A percentile compares a stretch with the other conserved stretches of the same genome.
Evolutionary conservation across 2,888 invertebrate genomes (phyloP).

Genomic region (Pheosia tremula): DNA sequence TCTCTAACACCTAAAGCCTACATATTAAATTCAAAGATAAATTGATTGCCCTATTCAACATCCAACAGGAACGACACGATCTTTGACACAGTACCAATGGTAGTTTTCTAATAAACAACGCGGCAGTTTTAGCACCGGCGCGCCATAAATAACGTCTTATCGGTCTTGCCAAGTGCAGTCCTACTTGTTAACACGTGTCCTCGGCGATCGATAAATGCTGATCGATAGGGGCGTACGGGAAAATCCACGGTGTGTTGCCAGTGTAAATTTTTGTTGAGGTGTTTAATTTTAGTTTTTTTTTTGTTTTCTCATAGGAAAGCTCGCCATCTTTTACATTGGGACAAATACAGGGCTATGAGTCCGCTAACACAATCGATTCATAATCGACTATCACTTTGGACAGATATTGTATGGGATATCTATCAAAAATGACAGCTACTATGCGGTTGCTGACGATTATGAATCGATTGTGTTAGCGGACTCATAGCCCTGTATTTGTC

Average conservation of each 20-base stretch:
- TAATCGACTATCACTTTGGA: no score
- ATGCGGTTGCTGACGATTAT: no score
- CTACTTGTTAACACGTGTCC: conserved; percentile 69
- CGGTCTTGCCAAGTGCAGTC: conserved; percentile 45
- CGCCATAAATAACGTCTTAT: conserved; percentile 57
- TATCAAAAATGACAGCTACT: no score
- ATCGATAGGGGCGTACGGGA: conserved; percentile 52
- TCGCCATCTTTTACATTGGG: no score
- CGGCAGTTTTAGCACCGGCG: conserved; percentile 13
- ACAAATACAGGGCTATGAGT: no score
- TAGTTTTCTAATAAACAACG: conserved; percentile 32
- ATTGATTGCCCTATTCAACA: conserved; percentile 3
- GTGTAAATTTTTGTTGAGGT: not conserved
- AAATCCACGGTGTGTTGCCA: conserved; percentile 27
- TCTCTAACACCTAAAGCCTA: no score
- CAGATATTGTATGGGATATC: no score
- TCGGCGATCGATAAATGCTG: conserved; percentile 51
- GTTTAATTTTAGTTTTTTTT: not conserved
- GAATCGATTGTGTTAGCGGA: no score
- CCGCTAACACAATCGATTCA: no score
- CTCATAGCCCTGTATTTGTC: no score
- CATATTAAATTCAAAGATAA: not conserved
- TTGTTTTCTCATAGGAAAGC: no score
- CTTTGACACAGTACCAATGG: conserved; percentile 15
- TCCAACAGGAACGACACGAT: conserved; percentile 22